Conservation (phyloP, 2,888 invertebrate species). For the Agrotis ipsilon region DNA sequence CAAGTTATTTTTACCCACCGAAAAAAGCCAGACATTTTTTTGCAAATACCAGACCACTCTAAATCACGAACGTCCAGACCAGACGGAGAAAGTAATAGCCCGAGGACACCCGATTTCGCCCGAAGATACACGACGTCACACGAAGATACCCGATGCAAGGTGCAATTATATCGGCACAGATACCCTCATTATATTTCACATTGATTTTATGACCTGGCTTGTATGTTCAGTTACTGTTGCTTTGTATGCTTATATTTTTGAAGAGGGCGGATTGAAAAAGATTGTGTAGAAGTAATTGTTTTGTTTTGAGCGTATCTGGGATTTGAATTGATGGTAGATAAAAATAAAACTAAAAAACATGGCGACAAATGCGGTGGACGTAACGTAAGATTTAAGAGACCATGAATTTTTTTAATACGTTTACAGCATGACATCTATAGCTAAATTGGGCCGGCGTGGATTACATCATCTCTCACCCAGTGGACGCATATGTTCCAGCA, state of each 20-base stretch:
- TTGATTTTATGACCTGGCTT: slow-evolving; percentile 48
- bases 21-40: slow-evolving; percentile 27
- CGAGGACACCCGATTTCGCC: slow-evolving; percentile 46
- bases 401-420: no score
- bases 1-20: slow-evolving; percentile 5
- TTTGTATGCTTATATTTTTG: not conserved
- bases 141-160: slow-evolving; percentile 55
- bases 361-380: no score
- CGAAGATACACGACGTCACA: slow-evolving; percentile 49
- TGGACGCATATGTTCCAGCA: no score
- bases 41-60: slow-evolving; percentile 55
- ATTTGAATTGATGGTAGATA: no score
- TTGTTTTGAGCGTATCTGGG: not conserved
- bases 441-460: no score
- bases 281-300: not conserved
- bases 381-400: no score
- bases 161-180: slow-evolving; percentile 65
- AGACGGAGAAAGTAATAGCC: slow-evolving; percentile 66
- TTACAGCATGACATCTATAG: no score
- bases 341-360: no score
- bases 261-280: not conserved
- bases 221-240: slow-evolving; percentile 11
- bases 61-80: slow-evolving; percentile 56
- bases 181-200: slow-evolving; percentile 56
- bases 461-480: no score